Conservation (phyloP, 2,797 vertebrate species). For the Cossypha caffra region DNA sequence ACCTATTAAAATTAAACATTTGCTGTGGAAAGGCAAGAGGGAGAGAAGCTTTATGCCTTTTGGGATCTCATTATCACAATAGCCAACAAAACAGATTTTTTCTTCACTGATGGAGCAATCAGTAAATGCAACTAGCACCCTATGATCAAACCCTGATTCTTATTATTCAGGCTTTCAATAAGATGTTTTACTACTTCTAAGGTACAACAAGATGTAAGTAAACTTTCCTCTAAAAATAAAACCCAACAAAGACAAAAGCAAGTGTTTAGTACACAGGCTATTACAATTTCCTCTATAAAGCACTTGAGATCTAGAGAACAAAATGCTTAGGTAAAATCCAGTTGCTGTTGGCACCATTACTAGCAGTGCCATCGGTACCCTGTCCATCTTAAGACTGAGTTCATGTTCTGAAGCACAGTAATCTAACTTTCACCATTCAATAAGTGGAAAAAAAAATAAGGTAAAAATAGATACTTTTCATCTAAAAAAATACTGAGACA, state of each 20-base stretch:
- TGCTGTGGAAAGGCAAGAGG: not conserved
- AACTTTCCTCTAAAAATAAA: not conserved
- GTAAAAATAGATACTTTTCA: not conserved
- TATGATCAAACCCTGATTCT: not conserved
- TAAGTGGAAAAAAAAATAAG: not conserved
- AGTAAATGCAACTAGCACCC: not conserved
- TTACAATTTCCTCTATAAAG: not conserved
- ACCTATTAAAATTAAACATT: not conserved
- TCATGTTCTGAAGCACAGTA: not conserved
- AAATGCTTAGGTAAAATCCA: not conserved
- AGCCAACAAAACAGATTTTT: not conserved
- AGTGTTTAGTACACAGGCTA: accelerated
- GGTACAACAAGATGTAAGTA: not conserved
- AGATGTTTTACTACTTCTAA: not conserved
- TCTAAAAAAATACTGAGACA: not conserved
- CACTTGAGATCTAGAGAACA: not conserved
- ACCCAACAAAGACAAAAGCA: not conserved
- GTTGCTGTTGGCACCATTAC: not conserved
- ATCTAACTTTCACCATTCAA: not conserved
- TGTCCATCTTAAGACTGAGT: not conserved
- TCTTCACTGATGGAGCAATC: not conserved
- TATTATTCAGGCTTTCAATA: not conserved
- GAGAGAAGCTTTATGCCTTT: not conserved
- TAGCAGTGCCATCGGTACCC: not conserved
- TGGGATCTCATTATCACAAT: not conserved